Evolutionary conservation across 2,888 invertebrate species (phyloP), one percentile per base, ranked within the genome.

Genomic region (Harpalus rufipes): DNA sequence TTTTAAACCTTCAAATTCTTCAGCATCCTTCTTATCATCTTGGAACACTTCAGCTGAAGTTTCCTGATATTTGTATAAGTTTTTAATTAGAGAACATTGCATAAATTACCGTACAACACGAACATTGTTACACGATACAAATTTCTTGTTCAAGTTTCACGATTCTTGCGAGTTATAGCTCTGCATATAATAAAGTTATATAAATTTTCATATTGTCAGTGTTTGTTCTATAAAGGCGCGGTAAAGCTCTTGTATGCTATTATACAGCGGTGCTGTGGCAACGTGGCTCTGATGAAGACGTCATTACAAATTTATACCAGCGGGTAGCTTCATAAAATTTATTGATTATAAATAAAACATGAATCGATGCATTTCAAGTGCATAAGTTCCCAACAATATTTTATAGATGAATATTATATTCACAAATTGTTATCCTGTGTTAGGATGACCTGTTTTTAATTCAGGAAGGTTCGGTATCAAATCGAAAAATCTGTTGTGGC

Each of bases 121-220:
- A 68, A 68, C 68, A 39, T 68, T 68, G 68, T 68, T 68, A 68
- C 14, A 10, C 39, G 68, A 68, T 68, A 68, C 68, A 68, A 68
- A 68, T 68, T 68, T 39, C 68, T 68, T 12, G 7, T 41, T 39
- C 68, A 74, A 74, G 51, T 74, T 74, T 74, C 74, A 44, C 12
- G 51, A 74, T 74, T 74, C 74, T 74, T 74, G 74, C n/a, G 14
- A 68, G 39, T 74, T 74, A 56, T 56, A 51, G 74, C 74, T 74
- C 14, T 18, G 51, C 51, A 51, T 74, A 74, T 74, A 74, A 74
- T 74, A 74, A 74, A 74, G 74, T 74, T 74, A 74, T 74, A 74
- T 74, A 74, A 74, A 74, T 74, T 68, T 74, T 74, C 74, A 74
- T 74, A 74, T 74, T 74, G 74, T 74, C 74, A 74, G 74, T 51